Evolutionary conservation across 2,113 vertebrate genomes (phyloP), one percentile per base, ranked within the genome.

Genomic region (Burhinus bistriatus): DNA sequence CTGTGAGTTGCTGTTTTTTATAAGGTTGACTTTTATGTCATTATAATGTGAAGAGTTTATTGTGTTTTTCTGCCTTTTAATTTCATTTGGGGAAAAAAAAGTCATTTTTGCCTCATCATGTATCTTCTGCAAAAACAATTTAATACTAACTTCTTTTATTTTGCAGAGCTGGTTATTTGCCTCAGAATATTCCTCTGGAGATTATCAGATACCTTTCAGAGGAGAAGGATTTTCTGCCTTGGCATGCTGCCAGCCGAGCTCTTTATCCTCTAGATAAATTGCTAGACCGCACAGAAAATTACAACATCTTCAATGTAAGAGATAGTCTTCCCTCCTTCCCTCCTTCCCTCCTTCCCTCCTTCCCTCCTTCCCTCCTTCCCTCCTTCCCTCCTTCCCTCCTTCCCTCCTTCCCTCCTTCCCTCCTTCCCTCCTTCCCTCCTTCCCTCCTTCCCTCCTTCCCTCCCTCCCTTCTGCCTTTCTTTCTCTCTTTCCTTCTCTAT

Each of bases 251-350:
- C 98, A 99, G 99, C 97, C 96, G 99, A 66, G 98, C 98, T 64
- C 98, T 99, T 87, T 99, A 99, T 98, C 99, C 99, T 97, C 98
- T 99, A 78, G 99, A 99, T 98, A 99, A 99, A 97, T 98, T 99
- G 93, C 97, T 99, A 98, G 99, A 99, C 97, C 99, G 99, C 95
- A 99, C 99, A 23, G 99, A 99, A 79, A 99, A 98, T 95, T 99
- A 99, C 98, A 99, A 98, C 94, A 97, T 99, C 97, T 99, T 99
- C 98, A 99, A 99, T 95, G 99, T 99, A 99, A 98, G 96, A 96
- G 55, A 95, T 52, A 61, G 3, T 32, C 62, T 61, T 23, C 34
- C 9, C 77, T 5, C 40, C 40, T 44, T 49, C 17, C 32, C 22
- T 49, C 20, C 14, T n/a, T 29, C 32, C 12, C 14, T 20, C 16